Conservation (phyloP, 2,113 vertebrate species). For the Galbula dea region DNA sequence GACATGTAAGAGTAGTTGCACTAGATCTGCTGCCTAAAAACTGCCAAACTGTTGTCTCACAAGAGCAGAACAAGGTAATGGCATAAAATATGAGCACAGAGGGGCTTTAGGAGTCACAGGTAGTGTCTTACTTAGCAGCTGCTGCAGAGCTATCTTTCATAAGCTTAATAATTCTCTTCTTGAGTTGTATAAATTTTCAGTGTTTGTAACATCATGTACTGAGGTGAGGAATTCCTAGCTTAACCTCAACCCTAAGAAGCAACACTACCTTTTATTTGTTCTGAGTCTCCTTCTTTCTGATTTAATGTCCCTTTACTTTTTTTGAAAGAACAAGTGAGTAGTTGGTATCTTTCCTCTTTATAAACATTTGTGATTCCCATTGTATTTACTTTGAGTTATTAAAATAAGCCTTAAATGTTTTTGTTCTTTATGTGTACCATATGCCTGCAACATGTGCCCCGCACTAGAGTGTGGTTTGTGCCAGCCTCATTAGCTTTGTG, state of each 20-base stretch:
- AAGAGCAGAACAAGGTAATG: too few species aligned
- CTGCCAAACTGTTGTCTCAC: neutral
- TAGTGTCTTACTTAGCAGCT: neutral
- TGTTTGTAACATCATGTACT: neutral
- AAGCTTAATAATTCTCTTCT: neutral
- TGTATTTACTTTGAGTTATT: neutral
- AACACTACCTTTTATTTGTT: neutral
- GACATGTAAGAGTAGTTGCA: rapidly evolving
- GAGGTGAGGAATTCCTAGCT: neutral
- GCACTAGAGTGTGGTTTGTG: neutral
- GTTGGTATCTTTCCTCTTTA: neutral
- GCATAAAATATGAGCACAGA: neutral
- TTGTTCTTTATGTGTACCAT: neutral
- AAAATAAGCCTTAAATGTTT: neutral
- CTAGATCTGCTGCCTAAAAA: neutral
- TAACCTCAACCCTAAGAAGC: neutral
- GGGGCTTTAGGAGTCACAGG: neutral
- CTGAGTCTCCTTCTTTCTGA: neutral
- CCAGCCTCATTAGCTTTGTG: neutral
- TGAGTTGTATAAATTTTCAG: neutral
- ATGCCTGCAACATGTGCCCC: neutral
- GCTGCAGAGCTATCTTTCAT: neutral
- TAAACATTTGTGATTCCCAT: neutral
- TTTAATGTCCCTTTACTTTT: neutral
- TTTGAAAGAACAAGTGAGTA: neutral